phyloP scores from a whole-genome alignment of 2,797 vertebrate genomes.

The Cossypha caffra region DNA sequence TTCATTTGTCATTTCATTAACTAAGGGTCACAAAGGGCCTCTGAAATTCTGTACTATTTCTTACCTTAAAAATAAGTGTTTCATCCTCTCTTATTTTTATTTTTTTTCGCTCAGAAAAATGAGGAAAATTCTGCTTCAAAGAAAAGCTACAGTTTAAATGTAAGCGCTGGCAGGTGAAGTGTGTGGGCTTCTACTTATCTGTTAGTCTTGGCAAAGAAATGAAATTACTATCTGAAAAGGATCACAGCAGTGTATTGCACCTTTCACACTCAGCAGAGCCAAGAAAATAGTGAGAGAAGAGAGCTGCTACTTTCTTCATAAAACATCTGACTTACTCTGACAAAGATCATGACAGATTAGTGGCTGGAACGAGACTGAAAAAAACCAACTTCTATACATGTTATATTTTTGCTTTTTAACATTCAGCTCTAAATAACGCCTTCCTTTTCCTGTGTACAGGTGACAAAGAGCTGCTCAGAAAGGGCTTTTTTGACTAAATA shows the following conservation, averaged over 20 bases:
- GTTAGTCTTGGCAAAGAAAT: background rate
- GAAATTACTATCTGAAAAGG: background rate
- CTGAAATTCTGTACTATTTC: background rate
- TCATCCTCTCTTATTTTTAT: no score
- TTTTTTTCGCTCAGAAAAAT: background rate
- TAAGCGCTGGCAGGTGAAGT: background rate
- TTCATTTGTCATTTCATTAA: background rate
- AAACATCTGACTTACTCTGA: background rate
- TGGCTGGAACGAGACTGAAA: background rate
- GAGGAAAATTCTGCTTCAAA: background rate
- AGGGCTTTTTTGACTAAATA: background rate
- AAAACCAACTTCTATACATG: background rate
- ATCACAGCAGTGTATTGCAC: background rate
- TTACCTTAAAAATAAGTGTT: background rate
- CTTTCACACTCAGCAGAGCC: background rate
- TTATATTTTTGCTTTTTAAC: background rate
- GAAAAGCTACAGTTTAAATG: background rate
- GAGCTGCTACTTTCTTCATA: background rate
- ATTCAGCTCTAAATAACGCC: constrained; percentile 1
- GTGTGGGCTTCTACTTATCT: background rate
- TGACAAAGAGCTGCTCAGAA: constrained; percentile 8
- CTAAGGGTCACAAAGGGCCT: background rate
- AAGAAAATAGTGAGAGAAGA: background rate
- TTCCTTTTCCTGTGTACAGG: background rate
- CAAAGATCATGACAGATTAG: background rate